Evolutionary conservation across 2,888 invertebrate genomes (phyloP).

Genomic region (Cataglyphis cursor): DNA sequence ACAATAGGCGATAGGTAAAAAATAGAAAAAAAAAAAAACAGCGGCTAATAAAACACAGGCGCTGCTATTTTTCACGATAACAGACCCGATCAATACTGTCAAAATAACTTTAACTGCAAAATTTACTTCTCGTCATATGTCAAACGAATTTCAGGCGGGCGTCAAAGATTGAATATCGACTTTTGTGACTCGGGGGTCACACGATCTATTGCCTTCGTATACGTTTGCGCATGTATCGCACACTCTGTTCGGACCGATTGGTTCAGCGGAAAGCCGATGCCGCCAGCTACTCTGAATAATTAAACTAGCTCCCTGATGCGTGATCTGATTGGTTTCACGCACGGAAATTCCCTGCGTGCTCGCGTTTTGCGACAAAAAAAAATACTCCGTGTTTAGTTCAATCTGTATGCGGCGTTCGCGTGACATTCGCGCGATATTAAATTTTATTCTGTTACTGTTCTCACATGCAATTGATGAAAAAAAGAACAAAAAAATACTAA

Average conservation of each 20-base stretch:
- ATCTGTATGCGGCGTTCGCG: conserved; percentile 37
- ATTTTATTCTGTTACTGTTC: conserved; percentile 18
- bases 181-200: conserved; percentile 23
- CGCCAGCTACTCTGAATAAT: conserved; percentile 78
- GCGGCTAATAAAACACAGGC: background rate
- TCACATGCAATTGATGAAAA: background rate
- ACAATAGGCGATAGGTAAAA: background rate
- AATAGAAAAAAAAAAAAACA: background rate
- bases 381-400: conserved; percentile 31
- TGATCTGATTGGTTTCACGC: conserved; percentile 70
- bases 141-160: conserved; percentile 50
- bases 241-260: conserved; percentile 70
- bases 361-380: conserved; percentile 36
- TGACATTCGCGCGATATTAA: conserved; percentile 25
- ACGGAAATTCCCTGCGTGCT: conserved; percentile 39
- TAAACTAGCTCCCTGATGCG: conserved; percentile 73
- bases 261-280: conserved; percentile 74
- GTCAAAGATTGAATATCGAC: conserved; percentile 51
- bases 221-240: conserved; percentile 38
- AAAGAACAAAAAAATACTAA: background rate
- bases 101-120: conserved; percentile 42
- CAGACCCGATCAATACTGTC: conserved; percentile 18
- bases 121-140: conserved; percentile 50
- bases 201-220: conserved; percentile 48
- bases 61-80: conserved; percentile 35